Base-by-base conservation (phyloP, 2,797 vertebrate species). In the Peromyscus aztecus region DNA sequence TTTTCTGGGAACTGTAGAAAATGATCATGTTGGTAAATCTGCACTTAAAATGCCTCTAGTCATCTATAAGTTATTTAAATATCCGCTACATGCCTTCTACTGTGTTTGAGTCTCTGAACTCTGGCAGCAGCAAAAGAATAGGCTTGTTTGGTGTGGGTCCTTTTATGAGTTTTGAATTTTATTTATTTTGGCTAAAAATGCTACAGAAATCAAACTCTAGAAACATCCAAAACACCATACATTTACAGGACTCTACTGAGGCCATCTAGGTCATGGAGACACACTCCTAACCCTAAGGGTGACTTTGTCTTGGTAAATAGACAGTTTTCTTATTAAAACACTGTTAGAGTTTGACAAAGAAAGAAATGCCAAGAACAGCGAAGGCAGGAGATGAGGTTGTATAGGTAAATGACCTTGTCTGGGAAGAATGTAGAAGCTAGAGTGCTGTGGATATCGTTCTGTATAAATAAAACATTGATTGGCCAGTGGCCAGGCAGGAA, bases 1-100 rank as follows among this genome's bases (percentile, higher is more conserved):
- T 96, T 97, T 96, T 96, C 89, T 97, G 97, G 97, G 95, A 95
- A 94, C 96, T 95, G 85, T 93, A 69, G 76, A 86, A 96, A 97
- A 94, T 89, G 92, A 86, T 84, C 91, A 96, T 97, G 88, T 97
- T 83, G 19, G 78, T 85, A 98, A 98, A 97, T 96, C 96, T 75
- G 49, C 43, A 67, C 90, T 97, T 61, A 23, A 94, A 97, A 96
- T 95, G 89, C 71, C 90, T 97, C 90, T 3, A 91, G 14, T 4
- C 2, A 2, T 86, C 59, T 71, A 23, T 82, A 37, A 77, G 57
- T 46, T 95, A 86, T 76, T 95, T 57, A 46, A 73, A 88, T 69
- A 52, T 6, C 11, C 10, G 13, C 23, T 24, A 1, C 21, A 6
- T n/a, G 2, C n/a, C 69, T 63, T 76, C 34, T 73, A 23, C 85